Evolutionary conservation across 2,113 vertebrate genomes (phyloP), one percentile per base, ranked within the genome.

Genomic region (Coreoperca whiteheadi): DNA sequence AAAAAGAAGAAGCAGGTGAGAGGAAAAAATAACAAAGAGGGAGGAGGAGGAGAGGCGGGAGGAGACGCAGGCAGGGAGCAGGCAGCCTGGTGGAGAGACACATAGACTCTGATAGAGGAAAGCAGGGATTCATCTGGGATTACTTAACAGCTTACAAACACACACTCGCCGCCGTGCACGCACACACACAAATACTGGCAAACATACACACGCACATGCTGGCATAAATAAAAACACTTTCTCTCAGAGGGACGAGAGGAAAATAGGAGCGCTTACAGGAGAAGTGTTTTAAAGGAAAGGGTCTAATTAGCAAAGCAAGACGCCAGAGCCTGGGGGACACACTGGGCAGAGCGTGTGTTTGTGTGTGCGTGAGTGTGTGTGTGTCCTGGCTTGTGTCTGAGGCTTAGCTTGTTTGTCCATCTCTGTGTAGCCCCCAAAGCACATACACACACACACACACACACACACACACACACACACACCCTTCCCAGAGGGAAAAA

Each of bases 231-330:
- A 94, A 94, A 93, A 93, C 89, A 92, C 89, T 88, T 89, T 92
- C 87, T 91, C 94, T 94, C 93, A 50, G 83, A 91, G 93, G 93
- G 89, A 93, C 69, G 59, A 84, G 90, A 67, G 87, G 90, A 91
- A 93, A 92, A 93, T 91, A 90, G 92, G 85, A 92, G 88, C 90
- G 85, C 89, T 93, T 93, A 93, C 89, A 94, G 93, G 88, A 94
- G 90, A 92, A 91, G 91, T 92, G 92, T 93, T 94, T 94, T 91
- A 92, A 93, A 92, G 88, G 91, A 93, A 93, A 91, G 91, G 87
- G 88, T 93, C 93, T 93, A 94, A 94, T 94, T 94, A 94, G 93
- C 91, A 91, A 93, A 93, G 91, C 91, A 91, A 93, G 92, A 92
- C 77, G 82, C 88, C 88, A 69, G 89, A 84, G 92, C 94, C 92